Evolutionary conservation across 2,797 vertebrate species (phyloP).

Genomic region (Vespertilio murinus): DNA sequence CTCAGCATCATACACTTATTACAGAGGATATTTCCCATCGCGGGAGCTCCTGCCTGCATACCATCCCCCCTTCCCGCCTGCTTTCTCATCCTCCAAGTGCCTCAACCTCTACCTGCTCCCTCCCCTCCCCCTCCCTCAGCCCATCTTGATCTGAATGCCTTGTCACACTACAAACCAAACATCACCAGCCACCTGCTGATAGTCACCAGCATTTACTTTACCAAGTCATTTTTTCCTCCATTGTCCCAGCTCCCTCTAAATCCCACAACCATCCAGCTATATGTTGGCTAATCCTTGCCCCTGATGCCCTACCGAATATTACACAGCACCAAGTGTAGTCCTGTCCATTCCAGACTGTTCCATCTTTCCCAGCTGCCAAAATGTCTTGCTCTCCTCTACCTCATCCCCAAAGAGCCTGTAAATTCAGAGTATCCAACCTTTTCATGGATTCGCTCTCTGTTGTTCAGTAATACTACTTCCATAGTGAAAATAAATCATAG

Average conservation of each 20-base stretch:
- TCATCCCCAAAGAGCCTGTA: conserved; percentile 77
- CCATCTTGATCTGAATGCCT: conserved; percentile 16
- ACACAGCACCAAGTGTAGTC: background rate
- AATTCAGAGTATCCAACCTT: conserved; percentile 66
- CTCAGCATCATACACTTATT: background rate
- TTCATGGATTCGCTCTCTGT: conserved; percentile 66
- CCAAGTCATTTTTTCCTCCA: conserved; percentile 15
- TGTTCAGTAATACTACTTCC: conserved; percentile 68
- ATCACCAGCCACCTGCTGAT: conserved; percentile 71
- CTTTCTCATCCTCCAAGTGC: conserved; percentile 75
- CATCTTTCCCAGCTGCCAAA: conserved; percentile 60
- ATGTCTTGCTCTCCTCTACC: conserved; percentile 73
- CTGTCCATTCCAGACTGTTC: background rate
- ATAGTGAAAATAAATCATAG: conserved; percentile 74
- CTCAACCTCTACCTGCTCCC: conserved; percentile 30
- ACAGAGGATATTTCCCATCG: background rate
- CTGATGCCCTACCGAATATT: background rate
- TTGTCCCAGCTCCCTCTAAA: background rate
- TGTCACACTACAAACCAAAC: conserved; percentile 31
- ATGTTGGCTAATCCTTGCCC: background rate
- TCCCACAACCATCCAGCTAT: background rate
- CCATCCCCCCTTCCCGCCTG: conserved; percentile 15
- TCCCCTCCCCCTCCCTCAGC: background rate
- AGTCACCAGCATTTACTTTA: conserved; percentile 58
- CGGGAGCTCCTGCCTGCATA: background rate